Percentiles rank a stretch among this genome's conserved stretches.
phyloP scores from a whole-genome alignment of 1,140 invertebrate species.

The Brachionus rubens region DNA sequence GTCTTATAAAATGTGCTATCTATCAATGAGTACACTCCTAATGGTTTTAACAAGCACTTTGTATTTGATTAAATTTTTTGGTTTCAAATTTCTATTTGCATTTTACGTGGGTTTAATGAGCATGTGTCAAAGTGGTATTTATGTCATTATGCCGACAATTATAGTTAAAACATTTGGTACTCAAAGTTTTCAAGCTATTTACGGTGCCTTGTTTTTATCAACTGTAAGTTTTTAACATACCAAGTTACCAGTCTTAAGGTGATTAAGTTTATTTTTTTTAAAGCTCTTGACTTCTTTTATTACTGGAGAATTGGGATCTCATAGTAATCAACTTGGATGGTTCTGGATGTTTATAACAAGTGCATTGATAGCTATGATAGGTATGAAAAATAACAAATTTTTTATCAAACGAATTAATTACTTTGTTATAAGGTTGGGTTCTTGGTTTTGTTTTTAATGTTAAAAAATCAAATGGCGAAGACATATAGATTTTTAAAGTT shows the following conservation, averaged over 20 bases:
- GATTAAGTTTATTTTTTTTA: not conserved
- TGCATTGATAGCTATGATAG: not conserved
- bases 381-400: not conserved
- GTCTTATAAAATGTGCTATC: not conserved
- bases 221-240: not conserved
- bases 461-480: not conserved
- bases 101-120: not conserved
- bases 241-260: not conserved
- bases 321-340: not conserved
- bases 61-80: conserved; percentile 1
- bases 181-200: conserved; percentile 29
- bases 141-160: conserved; percentile 12
- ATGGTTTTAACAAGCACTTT: not conserved
- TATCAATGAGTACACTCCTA: not conserved
- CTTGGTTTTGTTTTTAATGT: conserved; percentile 22
- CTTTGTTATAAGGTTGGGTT: not conserved
- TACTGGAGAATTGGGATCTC: not conserved
- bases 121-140: not conserved
- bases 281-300: not conserved
- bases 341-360: not conserved
- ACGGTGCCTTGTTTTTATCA: not conserved
- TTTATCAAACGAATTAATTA: not conserved
- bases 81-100: not conserved
- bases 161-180: conserved; percentile 31
- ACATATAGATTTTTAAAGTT: not conserved